Conservation (phyloP, 2,113 vertebrate species). For the Bubalus kerabau region DNA sequence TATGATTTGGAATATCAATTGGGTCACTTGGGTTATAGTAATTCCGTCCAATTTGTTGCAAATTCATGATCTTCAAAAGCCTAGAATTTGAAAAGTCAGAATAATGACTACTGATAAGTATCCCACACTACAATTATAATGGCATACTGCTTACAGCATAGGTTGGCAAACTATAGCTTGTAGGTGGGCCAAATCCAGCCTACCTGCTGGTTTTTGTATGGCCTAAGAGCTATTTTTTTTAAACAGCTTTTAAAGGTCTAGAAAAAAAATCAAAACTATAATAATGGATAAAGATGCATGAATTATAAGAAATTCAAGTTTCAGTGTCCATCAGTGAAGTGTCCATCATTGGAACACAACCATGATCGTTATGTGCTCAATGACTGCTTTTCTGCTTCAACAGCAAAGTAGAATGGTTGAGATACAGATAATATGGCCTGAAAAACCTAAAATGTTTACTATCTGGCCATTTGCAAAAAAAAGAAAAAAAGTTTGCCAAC, state of each 20-base stretch:
- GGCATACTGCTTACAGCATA: neutral
- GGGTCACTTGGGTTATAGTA: slow-evolving; percentile 92
- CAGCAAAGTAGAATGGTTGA: neutral
- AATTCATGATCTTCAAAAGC: slow-evolving; percentile 91
- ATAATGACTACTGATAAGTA: accelerated
- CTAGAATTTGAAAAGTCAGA: slow-evolving; percentile 74
- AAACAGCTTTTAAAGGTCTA: neutral
- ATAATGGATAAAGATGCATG: neutral
- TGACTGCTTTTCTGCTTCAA: neutral
- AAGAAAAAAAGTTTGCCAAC: neutral
- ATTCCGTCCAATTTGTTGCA: slow-evolving; percentile 97
- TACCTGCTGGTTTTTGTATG: neutral
- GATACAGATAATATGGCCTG: accelerated
- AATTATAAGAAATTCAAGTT: too few species aligned
- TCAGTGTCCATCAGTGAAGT: accelerated
- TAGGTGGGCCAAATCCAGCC: neutral
- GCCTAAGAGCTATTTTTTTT: neutral
- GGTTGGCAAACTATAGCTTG: neutral
- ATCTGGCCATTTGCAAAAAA: neutral
- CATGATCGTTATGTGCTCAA: accelerated
- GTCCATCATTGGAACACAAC: neutral
- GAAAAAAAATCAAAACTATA: neutral
- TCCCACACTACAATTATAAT: accelerated
- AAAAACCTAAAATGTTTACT: neutral
- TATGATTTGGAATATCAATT: slow-evolving; percentile 89